phyloP scores from a whole-genome alignment of 2,113 vertebrate species.

The Anhinga anhinga region DNA sequence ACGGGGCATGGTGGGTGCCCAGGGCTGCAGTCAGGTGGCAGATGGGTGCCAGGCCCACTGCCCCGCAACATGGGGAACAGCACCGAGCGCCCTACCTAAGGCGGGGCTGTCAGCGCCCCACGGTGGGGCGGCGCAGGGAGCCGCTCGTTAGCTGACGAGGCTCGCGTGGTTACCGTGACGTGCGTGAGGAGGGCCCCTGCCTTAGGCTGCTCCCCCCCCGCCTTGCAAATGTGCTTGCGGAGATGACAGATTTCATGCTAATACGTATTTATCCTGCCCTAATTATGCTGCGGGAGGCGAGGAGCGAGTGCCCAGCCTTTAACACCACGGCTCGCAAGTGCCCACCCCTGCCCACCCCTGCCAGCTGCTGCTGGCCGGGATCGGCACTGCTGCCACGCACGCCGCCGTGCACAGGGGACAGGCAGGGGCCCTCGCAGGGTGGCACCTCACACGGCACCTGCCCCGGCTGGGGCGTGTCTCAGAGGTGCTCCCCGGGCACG shows the following conservation, averaged over 20 bases:
- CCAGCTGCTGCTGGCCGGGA: background rate
- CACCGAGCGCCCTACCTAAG: accelerated
- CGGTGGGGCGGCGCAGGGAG: accelerated
- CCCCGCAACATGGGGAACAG: accelerated
- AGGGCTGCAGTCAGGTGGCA: background rate
- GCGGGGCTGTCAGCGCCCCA: accelerated
- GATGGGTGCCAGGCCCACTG: background rate
- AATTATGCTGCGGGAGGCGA: background rate
- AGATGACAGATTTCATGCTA: constrained; percentile 47
- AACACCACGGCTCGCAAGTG: background rate
- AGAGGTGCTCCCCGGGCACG: background rate
- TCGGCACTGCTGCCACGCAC: accelerated
- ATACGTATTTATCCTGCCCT: constrained; percentile 43
- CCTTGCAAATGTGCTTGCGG: background rate
- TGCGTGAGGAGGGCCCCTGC: background rate
- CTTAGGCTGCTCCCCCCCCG: background rate
- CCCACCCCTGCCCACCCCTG: background rate
- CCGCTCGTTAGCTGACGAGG: background rate
- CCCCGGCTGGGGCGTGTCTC: background rate
- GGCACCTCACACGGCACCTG: background rate
- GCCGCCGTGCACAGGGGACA: background rate
- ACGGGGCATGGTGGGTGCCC: accelerated
- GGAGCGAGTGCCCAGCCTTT: background rate
- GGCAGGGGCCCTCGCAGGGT: background rate
- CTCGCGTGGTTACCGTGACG: accelerated